These are phyloP conservation scores for Drosophila setifemur DNA, from an alignment of 1,140 invertebrate species.

Conservation along the genomic window DNA sequence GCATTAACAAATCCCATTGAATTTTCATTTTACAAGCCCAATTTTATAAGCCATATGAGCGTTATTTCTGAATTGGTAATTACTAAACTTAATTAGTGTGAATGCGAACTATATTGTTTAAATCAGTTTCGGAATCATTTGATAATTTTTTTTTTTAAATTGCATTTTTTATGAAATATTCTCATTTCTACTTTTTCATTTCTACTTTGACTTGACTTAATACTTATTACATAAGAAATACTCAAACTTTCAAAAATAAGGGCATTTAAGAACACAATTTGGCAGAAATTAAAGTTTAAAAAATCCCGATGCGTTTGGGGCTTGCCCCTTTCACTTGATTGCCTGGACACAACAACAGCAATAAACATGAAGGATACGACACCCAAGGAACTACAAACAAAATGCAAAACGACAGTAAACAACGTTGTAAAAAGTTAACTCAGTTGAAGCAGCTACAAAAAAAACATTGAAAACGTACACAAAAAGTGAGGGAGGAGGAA, in stretches of 20 bases:
- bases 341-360: slow-evolving; percentile 7
- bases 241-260: no score
- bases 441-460: slow-evolving; percentile 29
- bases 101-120: slow-evolving; percentile 3
- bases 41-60: slow-evolving; percentile 10
- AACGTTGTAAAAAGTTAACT: slow-evolving; percentile 47
- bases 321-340: slow-evolving; percentile 43
- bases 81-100: slow-evolving; percentile 49
- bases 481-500: slow-evolving; percentile 16
- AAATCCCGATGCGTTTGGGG: slow-evolving; percentile 44
- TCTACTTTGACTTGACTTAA: no score
- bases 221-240: no score
- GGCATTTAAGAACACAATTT: background rate
- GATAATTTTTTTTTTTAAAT: background rate
- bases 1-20: slow-evolving; percentile 58
- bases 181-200: no score
- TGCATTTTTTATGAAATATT: no score
- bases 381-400: slow-evolving; percentile 55
- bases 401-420: slow-evolving; percentile 45
- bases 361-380: slow-evolving; percentile 21
- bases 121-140: no score
- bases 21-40: slow-evolving; percentile 36
- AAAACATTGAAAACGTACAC: slow-evolving; percentile 14
- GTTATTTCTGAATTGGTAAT: slow-evolving; percentile 14
- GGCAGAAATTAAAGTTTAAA: background rate